These are phyloP conservation scores for Danio albolineatus DNA, from an alignment of 2,797 vertebrate genomes.

Conservation along the genomic window DNA sequence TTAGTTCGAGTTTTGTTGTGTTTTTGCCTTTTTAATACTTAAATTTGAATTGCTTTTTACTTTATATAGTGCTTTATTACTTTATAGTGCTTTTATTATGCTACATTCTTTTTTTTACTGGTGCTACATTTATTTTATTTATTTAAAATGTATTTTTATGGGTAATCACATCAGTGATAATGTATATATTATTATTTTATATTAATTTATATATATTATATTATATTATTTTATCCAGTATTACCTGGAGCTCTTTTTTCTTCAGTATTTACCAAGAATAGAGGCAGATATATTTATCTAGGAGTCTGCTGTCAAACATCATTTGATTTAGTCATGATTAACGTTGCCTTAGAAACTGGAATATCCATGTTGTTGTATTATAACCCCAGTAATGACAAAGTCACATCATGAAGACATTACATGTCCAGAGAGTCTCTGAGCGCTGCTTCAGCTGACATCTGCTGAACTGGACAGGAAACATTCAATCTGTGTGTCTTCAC, in stretches of 20 bases:
- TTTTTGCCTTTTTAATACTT: too few relatives aligned
- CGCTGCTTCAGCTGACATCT: slow-evolving; percentile 22
- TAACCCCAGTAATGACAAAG: neutral
- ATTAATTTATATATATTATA: too few relatives aligned
- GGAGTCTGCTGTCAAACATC: neutral
- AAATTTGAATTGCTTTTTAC: too few relatives aligned
- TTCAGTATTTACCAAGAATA: neutral
- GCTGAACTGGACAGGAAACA: slow-evolving; percentile 7
- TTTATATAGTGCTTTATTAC: too few relatives aligned
- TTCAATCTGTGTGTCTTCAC: slow-evolving; percentile 17
- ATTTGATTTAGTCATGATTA: neutral
- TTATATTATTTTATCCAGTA: neutral
- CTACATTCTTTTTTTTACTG: too few relatives aligned
- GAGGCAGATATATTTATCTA: neutral
- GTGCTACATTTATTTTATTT: too few relatives aligned
- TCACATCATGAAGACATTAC: neutral
- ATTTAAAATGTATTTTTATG: too few relatives aligned
- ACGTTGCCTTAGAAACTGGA: neutral
- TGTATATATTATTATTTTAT: too few relatives aligned
- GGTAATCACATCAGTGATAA: too few relatives aligned
- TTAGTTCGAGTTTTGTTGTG: too few relatives aligned
- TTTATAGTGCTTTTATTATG: too few relatives aligned
- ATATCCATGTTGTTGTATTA: neutral
- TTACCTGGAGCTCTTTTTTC: neutral
- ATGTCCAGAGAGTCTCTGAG: slow-evolving; percentile 10